Conservation (phyloP, 2,888 invertebrate species). For the Conomelus anceps region DNA sequence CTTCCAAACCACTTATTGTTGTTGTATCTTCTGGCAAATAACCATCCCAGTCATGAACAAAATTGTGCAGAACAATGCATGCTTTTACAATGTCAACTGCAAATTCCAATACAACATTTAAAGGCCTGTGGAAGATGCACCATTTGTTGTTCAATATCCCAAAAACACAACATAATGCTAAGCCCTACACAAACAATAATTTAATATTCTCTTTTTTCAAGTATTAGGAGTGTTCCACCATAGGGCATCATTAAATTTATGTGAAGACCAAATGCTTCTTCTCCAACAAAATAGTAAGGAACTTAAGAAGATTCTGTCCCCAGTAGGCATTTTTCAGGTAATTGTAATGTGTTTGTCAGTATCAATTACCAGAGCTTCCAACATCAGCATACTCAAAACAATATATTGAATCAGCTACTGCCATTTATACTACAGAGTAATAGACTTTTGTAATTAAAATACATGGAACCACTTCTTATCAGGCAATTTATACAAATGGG, state of each 20-base stretch:
- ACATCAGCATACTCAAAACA: slow-evolving; percentile 21
- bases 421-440: slow-evolving; percentile 19
- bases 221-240: slow-evolving; percentile 29
- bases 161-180: slow-evolving; percentile 34
- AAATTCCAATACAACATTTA: slow-evolving; percentile 35
- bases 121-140: slow-evolving; percentile 38
- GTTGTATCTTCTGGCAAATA: slow-evolving; percentile 29
- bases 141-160: slow-evolving; percentile 38
- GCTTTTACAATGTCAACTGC: slow-evolving; percentile 36
- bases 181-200: slow-evolving; percentile 33
- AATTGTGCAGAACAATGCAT: slow-evolving; percentile 33
- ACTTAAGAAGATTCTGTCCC: slow-evolving; percentile 30
- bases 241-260: slow-evolving; percentile 33
- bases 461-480: slow-evolving; percentile 32
- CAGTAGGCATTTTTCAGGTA: slow-evolving; percentile 33
- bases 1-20: slow-evolving; percentile 30
- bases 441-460: slow-evolving; percentile 30
- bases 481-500: slow-evolving; percentile 31
- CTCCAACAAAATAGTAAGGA: slow-evolving; percentile 36
- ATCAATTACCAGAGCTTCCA: slow-evolving; percentile 13
- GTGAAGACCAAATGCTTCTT: slow-evolving; percentile 35
- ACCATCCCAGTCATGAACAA: slow-evolving; percentile 30
- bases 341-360: slow-evolving; percentile 16
- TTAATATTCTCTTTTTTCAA: slow-evolving; percentile 33
- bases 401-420: slow-evolving; percentile 20